These are phyloP conservation scores for Physeter macrocephalus DNA, from an alignment of 2,113 vertebrate genomes.

Conservation along the genomic window DNA sequence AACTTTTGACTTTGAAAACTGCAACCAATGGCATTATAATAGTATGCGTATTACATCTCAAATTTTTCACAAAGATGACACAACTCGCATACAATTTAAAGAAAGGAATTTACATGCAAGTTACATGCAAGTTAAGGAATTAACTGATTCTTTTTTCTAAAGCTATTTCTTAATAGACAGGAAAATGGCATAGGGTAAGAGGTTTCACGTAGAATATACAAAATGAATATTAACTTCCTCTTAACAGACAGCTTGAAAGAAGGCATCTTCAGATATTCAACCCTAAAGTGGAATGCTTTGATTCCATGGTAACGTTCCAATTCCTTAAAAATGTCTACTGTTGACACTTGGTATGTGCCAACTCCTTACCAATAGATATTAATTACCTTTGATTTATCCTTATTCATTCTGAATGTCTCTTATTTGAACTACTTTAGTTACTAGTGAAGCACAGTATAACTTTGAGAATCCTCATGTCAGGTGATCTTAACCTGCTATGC, in stretches of 20 bases:
- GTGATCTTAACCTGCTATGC: neutral
- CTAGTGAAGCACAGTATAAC: neutral
- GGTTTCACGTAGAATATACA: conserved; percentile 35
- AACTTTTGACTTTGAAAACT: conserved; percentile 31
- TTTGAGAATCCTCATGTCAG: neutral
- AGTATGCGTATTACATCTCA: neutral
- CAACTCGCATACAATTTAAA: neutral
- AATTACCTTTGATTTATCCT: conserved; percentile 25
- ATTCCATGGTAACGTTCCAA: conserved; percentile 53
- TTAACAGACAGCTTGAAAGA: conserved; percentile 38
- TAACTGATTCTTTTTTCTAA: conserved; percentile 48
- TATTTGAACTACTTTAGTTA: conserved; percentile 4
- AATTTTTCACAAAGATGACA: neutral
- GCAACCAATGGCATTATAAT: conserved; percentile 10
- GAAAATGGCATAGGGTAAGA: conserved; percentile 33
- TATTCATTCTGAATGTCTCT: conserved; percentile 38
- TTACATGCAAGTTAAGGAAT: conserved; percentile 16
- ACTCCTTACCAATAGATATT: conserved; percentile 43
- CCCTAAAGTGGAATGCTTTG: neutral
- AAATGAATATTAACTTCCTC: conserved; percentile 53
- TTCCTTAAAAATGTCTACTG: conserved; percentile 38
- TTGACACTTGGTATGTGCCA: conserved; percentile 30
- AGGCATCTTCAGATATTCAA: conserved; percentile 44
- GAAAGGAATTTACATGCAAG: conserved; percentile 13
- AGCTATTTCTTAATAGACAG: conserved; percentile 44